Evolutionary conservation across 1,140 invertebrate species (phyloP), one percentile per base, ranked within the genome.

Genomic region (Heterodera schachtii): DNA sequence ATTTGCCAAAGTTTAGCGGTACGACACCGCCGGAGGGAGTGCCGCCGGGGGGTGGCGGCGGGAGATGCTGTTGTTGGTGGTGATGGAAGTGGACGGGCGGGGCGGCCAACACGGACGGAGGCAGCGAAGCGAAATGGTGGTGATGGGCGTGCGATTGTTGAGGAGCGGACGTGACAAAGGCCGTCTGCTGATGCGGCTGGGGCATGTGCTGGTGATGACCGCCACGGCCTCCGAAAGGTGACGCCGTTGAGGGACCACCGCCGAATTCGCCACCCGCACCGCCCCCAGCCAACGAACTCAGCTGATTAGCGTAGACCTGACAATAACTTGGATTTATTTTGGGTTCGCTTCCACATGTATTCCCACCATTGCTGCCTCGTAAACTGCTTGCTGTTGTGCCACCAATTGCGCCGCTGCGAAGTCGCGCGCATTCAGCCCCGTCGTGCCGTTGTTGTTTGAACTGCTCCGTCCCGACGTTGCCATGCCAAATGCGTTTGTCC

Each of bases 311-410:
- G 78, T 82, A 82, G n/a, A 74, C 77, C 77, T 78, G 69, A 41
- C 7, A 8, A 4, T 19, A 13, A 46, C 5, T 44, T 64, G 41
- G 57, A 76, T 52, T 52, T 16, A 19, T 52, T 66, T 31, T 5
- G 64, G 19, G 13, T 75, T 16, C 52, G 71, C 57, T 8, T 31
- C n/a, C 6, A 16, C 46, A 21, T 75, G 44, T 21, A 31, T 31
- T 31, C 60, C 43, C 76, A 78, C 85, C 60, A 86, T 73, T 13
- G 84, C 84, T 3, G 85, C 85, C 75, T 86, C 85, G 74, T 87
- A 86, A 8, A 87, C 84, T 31, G 86, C 85, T 46, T 86, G 85
- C 73, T 86, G 85, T 81, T 86, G 85, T 19, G 85, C 85, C 41
- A 73, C 79, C 16, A 78, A 41, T 73, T 86, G 85, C 7, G 82